Percentiles rank a stretch among this genome's conserved stretches.
These are phyloP conservation scores for Chelmon rostratus DNA, from an alignment of 2,797 vertebrate species.

Conservation along the genomic window DNA sequence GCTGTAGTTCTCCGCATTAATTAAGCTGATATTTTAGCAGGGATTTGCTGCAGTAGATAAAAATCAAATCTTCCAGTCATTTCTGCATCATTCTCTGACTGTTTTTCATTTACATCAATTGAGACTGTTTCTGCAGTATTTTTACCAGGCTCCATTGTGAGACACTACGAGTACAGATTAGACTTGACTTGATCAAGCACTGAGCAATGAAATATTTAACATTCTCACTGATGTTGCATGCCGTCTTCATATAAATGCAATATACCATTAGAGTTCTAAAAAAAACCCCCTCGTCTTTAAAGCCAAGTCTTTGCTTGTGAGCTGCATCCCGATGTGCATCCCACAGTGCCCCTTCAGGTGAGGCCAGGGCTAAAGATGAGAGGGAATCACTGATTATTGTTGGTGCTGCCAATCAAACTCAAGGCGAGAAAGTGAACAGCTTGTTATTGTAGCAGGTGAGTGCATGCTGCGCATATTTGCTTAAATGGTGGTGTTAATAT, in stretches of 20 bases:
- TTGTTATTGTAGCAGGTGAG: conserved; percentile 7
- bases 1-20: conserved; percentile 3
- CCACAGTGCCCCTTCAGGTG: conserved; percentile 1
- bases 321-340: conserved; percentile 17
- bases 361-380: conserved; percentile 37
- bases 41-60: conserved; percentile 28
- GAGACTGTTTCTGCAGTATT: conserved; percentile 14
- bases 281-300: conserved; percentile 5
- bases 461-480: conserved; percentile 7
- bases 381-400: conserved; percentile 44
- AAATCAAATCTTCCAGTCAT: conserved; percentile 18
- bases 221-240: conserved; percentile 12
- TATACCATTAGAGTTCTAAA: not conserved
- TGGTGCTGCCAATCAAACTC: conserved; percentile 36
- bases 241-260: conserved; percentile 5
- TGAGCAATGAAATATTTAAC: conserved; percentile 46
- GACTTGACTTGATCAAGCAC: conserved; percentile 24
- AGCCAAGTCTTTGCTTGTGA: conserved; percentile 1
- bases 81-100: conserved; percentile 27
- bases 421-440: conserved; percentile 7
- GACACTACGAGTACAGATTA: conserved; percentile 18
- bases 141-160: conserved; percentile 1
- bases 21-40: conserved; percentile 15
- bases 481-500: conserved; percentile 11
- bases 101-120: conserved; percentile 42